Conservation (phyloP, 2,113 vertebrate genomes). For the Okapia johnstoni region DNA sequence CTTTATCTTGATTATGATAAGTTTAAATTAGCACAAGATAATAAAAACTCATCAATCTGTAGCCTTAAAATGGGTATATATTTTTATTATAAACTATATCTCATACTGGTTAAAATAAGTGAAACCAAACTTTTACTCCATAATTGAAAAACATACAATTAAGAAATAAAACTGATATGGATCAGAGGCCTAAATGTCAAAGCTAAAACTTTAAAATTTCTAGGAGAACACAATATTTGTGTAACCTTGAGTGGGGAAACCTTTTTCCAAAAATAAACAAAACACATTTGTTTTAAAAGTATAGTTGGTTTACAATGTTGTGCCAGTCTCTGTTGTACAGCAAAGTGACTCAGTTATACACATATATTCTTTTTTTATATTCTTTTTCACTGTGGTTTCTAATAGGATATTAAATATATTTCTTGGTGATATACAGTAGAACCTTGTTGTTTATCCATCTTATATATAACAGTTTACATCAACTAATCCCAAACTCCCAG, state of each 20-base stretch:
- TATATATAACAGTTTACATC: too few relatives aligned
- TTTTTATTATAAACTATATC: neutral
- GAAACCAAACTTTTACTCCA: neutral
- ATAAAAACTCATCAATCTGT: neutral
- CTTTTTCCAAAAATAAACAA: neutral
- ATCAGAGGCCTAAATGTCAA: neutral
- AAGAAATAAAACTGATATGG: neutral
- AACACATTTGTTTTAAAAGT: neutral
- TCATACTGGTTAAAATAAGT: neutral
- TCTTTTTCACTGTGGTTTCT: neutral
- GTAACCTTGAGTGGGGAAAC: neutral
- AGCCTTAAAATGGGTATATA: neutral
- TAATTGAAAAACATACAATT: neutral
- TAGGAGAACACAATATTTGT: neutral
- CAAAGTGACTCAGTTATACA: neutral
- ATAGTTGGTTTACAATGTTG: neutral
- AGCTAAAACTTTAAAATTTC: neutral
- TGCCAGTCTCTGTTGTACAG: neutral
- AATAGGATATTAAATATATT: neutral
- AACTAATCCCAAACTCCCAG: neutral
- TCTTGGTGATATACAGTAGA: neutral
- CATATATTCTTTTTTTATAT: neutral
- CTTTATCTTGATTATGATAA: neutral
- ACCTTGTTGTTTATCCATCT: neutral
- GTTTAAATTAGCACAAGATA: neutral